Percentiles rank a stretch among this genome's conserved stretches.
Evolutionary conservation across 2,797 vertebrate genomes (phyloP).

Genomic region (Clarias pachynema): DNA sequence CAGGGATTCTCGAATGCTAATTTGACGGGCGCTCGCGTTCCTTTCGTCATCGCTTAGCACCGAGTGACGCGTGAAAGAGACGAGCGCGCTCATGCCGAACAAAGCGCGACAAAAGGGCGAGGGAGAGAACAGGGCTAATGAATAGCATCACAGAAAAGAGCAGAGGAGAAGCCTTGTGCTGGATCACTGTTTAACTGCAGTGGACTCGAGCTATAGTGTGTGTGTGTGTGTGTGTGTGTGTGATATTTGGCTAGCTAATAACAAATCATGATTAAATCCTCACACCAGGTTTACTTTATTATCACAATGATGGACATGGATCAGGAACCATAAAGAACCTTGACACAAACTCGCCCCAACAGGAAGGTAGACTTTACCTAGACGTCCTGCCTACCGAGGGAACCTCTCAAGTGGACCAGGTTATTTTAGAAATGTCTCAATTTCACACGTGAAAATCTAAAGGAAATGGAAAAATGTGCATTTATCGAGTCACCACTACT

Average conservation of each 20-base stretch:
- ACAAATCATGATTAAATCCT: not conserved
- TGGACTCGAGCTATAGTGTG: not conserved
- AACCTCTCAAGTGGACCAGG: not conserved
- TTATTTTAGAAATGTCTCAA: not conserved
- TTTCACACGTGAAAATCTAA: not conserved
- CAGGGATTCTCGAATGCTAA: slow-evolving; percentile 25
- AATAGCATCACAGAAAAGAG: slow-evolving; percentile 38
- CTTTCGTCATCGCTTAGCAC: slow-evolving; percentile 10
- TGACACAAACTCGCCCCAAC: not conserved
- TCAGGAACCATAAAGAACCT: not conserved
- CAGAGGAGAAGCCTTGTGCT: slow-evolving; percentile 6
- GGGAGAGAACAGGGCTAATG: slow-evolving; percentile 10
- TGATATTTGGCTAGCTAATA: not conserved
- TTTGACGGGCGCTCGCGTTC: slow-evolving; percentile 32
- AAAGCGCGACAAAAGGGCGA: not conserved
- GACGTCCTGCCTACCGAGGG: not conserved
- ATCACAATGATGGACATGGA: not conserved
- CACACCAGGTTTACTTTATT: not conserved
- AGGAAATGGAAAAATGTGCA: too few species aligned
- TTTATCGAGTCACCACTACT: too few species aligned
- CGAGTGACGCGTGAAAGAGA: not conserved
- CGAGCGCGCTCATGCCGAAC: not conserved
- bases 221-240: not conserved
- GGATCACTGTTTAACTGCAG: not conserved
- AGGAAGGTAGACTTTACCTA: not conserved